A percentile compares a stretch with the other conserved stretches of the same genome.
Conservation (phyloP, 2,113 vertebrate genomes). For the Neolamprologus falcicula region DNA sequence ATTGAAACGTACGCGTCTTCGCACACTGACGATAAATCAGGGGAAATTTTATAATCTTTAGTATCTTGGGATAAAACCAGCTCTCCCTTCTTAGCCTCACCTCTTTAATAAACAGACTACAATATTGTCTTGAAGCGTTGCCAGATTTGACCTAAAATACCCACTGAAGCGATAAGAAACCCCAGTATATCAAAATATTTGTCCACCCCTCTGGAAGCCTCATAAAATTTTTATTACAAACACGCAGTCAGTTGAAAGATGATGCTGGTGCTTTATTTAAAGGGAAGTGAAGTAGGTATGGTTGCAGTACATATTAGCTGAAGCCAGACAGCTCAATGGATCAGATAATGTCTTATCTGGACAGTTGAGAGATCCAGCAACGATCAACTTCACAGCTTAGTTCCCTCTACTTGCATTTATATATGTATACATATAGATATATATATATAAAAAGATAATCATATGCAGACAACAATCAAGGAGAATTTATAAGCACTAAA, state of each 20-base stretch:
- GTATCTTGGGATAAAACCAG: not conserved
- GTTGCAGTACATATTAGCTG: constrained; percentile 43
- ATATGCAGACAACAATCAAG: not conserved
- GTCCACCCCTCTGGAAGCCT: not conserved
- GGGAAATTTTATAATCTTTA: not conserved
- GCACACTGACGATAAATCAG: not conserved
- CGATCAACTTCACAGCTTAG: constrained; percentile 47
- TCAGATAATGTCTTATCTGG: constrained; percentile 3
- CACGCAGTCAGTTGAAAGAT: constrained; percentile 30
- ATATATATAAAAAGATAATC: not conserved
- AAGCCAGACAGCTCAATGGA: constrained; percentile 31
- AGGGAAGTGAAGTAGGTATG: constrained; percentile 63
- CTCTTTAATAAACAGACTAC: not conserved
- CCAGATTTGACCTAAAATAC: not conserved
- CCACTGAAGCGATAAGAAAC: not conserved
- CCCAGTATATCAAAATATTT: not conserved
- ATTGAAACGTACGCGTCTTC: accelerated
- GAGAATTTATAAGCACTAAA: constrained; percentile 31
- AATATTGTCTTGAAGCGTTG: not conserved
- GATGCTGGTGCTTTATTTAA: constrained; percentile 74
- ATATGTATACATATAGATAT: not conserved
- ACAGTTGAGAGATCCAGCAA: constrained; percentile 9
- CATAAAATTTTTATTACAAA: not conserved
- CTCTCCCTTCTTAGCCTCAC: not conserved
- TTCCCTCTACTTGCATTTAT: constrained; percentile 11